Conservation (phyloP, 2,797 vertebrate genomes). For the Oreochromis grahami region DNA sequence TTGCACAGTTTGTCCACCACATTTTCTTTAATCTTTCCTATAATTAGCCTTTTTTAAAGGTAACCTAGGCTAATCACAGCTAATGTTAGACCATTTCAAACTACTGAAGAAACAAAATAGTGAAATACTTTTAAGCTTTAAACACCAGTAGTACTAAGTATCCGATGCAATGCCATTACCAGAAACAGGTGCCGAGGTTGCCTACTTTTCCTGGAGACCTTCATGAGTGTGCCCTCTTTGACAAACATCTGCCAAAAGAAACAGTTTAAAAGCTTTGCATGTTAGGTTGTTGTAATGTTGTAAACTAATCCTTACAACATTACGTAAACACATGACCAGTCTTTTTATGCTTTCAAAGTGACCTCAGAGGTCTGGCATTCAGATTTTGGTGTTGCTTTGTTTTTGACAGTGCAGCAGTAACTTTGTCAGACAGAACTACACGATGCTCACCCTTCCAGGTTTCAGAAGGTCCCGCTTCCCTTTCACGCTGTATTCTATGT, state of each 20-base stretch:
- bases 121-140: background rate
- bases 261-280: background rate
- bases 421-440: constrained; percentile 28
- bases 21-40: background rate
- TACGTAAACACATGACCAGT: background rate
- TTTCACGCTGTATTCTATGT: constrained; percentile 90
- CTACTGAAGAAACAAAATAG: background rate
- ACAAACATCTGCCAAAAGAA: constrained; percentile 86
- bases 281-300: background rate
- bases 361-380: background rate
- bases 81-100: background rate
- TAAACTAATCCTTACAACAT: background rate
- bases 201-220: constrained; percentile 86
- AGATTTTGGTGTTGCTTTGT: background rate
- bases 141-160: background rate
- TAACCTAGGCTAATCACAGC: background rate
- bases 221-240: constrained; percentile 96
- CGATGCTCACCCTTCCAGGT: constrained; percentile 88
- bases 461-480: constrained; percentile 88
- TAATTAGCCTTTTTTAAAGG: background rate
- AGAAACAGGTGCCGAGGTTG: constrained; percentile 93
- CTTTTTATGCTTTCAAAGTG: background rate
- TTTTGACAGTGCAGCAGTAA: constrained; percentile 3
- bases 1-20: background rate
- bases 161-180: constrained; percentile 72